Base-by-base conservation (phyloP, 2,888 invertebrate genomes). In the Drosophila nigritarsus region DNA sequence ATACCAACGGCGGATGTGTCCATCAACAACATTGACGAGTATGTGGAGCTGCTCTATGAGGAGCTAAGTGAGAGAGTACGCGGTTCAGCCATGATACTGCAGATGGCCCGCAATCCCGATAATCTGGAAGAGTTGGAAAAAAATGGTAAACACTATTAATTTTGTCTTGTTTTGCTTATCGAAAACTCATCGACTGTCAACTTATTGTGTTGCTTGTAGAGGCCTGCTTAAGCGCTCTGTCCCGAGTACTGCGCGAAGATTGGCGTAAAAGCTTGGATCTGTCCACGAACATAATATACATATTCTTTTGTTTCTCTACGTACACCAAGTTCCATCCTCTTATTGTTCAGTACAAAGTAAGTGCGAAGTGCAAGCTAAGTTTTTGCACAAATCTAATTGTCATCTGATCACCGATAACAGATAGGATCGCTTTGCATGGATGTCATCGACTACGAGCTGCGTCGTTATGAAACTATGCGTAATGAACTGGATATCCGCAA, bases 351-450 rank as follows among this genome's bases (percentile, higher is more conserved):
- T 98, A 99, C 92, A 99, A 99, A 95, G 97, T 96, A 91, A 92
- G 92, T 82, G 3, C 6, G 0, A 49, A 8, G 4, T 45, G 15
- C 1, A 18, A 40, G 8, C 38, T 20, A 5, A 5, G 0, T 3
- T 54, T 11, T 2, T 40, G 4, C 1, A 2, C 3, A 42, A 4
- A 6, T 9, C 4, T 50, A 8, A 40, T 13, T 38, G 2, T 29
- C 24, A 40, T 55, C 34, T 30, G 27, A 18, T 24, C 4, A 45
- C 15, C 24, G 3, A 15, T 29, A 65, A 53, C 73, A 97, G 96
- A 98, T 99, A 91, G 99, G 99, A 54, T 99, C 99, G 1, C 94
- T 99, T 67, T 98, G 98, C 91, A 98, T 99, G 97, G 98, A 98
- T 93, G 97, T 99, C 62, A 96, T 99, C 78, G 99, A 99, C 91